phyloP scores from a whole-genome alignment of 1,140 invertebrate species.

The Apis mellifera region DNA sequence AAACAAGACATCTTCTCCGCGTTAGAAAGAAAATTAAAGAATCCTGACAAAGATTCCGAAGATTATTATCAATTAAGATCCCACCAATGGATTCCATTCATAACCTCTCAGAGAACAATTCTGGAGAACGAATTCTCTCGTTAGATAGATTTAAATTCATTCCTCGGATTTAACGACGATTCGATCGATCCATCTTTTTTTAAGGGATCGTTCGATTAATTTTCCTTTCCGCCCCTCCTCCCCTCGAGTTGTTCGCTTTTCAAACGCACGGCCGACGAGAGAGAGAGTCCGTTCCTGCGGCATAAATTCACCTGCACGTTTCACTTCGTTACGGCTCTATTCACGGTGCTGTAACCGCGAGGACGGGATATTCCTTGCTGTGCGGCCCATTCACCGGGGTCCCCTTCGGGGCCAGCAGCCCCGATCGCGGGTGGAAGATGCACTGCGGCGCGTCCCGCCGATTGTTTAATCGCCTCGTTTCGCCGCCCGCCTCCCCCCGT shows the following conservation, averaged over 20 bases:
- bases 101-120: no score
- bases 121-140: no score
- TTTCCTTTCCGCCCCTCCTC: not conserved
- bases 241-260: not conserved
- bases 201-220: slow-evolving; percentile 8
- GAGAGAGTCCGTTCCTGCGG: slow-evolving; percentile 69
- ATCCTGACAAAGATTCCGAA: no score
- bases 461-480: slow-evolving; percentile 55
- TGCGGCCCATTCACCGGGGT: slow-evolving; percentile 61
- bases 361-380: slow-evolving; percentile 68
- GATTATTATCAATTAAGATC: no score
- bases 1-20: no score
- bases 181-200: not conserved
- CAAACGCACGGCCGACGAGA: slow-evolving; percentile 3
- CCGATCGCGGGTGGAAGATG: slow-evolving; percentile 45
- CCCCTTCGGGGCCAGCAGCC: slow-evolving; percentile 34
- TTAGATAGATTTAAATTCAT: no score
- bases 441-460: slow-evolving; percentile 25
- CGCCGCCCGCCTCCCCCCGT: not conserved
- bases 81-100: no score
- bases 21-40: no score
- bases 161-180: not conserved
- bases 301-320: slow-evolving; percentile 77
- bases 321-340: slow-evolving; percentile 77
- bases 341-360: slow-evolving; percentile 72